phyloP scores from a whole-genome alignment of 2,797 vertebrate species.

The Pempheris klunzingeri region DNA sequence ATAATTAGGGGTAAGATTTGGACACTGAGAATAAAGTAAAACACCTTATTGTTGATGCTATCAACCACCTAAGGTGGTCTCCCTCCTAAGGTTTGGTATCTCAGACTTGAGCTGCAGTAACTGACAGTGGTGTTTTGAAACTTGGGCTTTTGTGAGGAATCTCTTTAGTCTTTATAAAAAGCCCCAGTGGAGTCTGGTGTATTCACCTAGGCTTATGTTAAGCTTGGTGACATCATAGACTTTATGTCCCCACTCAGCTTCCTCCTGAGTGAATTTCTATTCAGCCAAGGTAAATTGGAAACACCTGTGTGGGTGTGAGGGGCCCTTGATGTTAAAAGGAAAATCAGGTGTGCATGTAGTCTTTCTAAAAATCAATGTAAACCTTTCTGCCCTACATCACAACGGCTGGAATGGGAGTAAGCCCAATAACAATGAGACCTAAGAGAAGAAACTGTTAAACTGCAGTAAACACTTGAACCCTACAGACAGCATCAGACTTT shows the following conservation, averaged over 20 bases:
- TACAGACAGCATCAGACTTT: background rate
- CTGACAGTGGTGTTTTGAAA: background rate
- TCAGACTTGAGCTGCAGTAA: background rate
- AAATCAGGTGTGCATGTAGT: background rate
- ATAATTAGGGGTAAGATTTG: background rate
- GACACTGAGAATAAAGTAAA: background rate
- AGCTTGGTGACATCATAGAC: background rate
- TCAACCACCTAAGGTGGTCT: background rate
- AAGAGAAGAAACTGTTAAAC: background rate
- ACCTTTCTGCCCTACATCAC: background rate
- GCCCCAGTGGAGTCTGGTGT: background rate
- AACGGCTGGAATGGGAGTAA: background rate
- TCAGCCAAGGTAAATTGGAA: constrained; percentile 4
- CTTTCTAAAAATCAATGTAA: background rate
- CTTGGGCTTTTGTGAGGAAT: too few species aligned
- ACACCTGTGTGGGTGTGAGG: background rate
- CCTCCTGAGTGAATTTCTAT: background rate
- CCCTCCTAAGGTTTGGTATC: background rate
- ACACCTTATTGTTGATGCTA: background rate
- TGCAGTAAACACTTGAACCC: background rate
- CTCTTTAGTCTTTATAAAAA: background rate
- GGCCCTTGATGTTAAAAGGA: background rate
- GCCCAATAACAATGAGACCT: fast-evolving
- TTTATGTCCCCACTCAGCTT: background rate
- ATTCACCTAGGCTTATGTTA: background rate